Percentiles rank a stretch among this genome's conserved stretches.
Conservation (phyloP, 2,797 vertebrate species). For the Saxicola maurus region DNA sequence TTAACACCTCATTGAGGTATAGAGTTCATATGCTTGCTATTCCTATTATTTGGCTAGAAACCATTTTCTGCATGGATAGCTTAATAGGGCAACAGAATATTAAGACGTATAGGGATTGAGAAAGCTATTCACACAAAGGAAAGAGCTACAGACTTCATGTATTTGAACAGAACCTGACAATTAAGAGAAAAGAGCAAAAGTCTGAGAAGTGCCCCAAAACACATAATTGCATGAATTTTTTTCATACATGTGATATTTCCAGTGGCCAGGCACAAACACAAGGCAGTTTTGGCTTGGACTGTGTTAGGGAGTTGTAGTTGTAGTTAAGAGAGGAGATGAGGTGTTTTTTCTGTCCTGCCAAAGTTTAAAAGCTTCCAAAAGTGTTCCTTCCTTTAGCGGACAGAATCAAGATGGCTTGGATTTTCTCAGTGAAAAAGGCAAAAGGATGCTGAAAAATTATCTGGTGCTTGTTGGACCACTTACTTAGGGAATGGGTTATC, state of each 20-base stretch:
- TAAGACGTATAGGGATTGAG: slow-evolving; percentile 66
- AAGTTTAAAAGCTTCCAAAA: not conserved
- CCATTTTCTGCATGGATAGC: slow-evolving; percentile 71
- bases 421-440: not conserved
- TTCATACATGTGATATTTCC: slow-evolving; percentile 56
- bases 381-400: not conserved
- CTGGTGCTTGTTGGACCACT: not conserved
- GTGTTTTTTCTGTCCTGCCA: not conserved
- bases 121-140: slow-evolving; percentile 68
- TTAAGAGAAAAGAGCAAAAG: slow-evolving; percentile 68
- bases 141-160: slow-evolving; percentile 73
- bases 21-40: slow-evolving; percentile 71
- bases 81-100: slow-evolving; percentile 71
- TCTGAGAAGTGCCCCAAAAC: slow-evolving; percentile 46
- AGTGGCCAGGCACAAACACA: slow-evolving; percentile 3
- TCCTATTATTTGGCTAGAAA: slow-evolving; percentile 67
- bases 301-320: not conserved
- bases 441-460: not conserved
- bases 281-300: not conserved
- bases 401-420: not conserved
- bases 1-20: slow-evolving; percentile 74
- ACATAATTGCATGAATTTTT: slow-evolving; percentile 44
- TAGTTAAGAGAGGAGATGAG: not conserved
- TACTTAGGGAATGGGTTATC: not conserved
- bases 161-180: slow-evolving; percentile 66